These are phyloP conservation scores for Balearica regulorum DNA, from an alignment of 2,797 vertebrate genomes.

Conservation along the genomic window DNA sequence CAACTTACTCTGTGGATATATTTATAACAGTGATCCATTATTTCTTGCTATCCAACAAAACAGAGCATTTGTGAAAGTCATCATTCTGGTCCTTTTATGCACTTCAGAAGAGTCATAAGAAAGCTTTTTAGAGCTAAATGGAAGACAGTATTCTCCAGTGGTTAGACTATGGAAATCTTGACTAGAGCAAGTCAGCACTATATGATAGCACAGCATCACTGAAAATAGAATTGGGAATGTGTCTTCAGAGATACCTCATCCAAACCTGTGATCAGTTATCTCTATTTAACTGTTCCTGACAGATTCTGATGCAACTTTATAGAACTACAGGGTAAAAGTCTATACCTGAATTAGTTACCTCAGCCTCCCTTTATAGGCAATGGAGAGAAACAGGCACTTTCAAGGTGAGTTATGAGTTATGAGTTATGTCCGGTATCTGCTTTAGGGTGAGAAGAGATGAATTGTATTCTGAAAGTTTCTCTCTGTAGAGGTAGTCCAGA, in stretches of 20 bases:
- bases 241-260: constrained; percentile 7
- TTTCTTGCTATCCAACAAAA: constrained; percentile 15
- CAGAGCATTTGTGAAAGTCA: constrained; percentile 16
- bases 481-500: not conserved
- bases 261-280: not conserved
- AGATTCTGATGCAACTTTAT: not conserved
- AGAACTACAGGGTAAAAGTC: not conserved
- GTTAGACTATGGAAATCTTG: not conserved
- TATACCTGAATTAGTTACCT: not conserved
- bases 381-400: not conserved
- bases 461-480: not conserved
- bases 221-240: constrained; percentile 5
- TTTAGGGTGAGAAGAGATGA: not conserved
- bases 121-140: constrained; percentile 47
- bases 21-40: constrained; percentile 13
- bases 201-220: not conserved
- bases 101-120: constrained; percentile 35
- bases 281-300: not conserved
- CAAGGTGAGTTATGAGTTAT: not conserved
- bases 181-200: not conserved
- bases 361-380: not conserved
- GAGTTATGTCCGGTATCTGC: not conserved
- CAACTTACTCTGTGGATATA: not conserved
- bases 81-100: constrained; percentile 15
- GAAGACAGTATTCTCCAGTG: constrained; percentile 17